Conservation (phyloP, 2,888 invertebrate species). For the Eucera pruinosa region DNA sequence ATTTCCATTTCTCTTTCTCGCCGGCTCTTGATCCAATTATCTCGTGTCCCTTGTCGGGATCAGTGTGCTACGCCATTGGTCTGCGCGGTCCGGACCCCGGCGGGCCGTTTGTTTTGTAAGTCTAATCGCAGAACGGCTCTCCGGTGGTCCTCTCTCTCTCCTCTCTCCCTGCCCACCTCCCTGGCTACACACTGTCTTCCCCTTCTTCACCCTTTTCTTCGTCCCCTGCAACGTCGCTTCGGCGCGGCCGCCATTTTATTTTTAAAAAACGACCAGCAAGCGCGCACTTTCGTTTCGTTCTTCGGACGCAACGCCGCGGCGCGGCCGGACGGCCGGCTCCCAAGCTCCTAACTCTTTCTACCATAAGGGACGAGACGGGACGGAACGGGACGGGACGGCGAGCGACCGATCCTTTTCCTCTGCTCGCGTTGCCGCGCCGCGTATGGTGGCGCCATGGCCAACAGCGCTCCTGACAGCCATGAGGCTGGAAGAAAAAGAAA, state of each 20-base stretch:
- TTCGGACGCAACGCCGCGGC: conserved; percentile 63
- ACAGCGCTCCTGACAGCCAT: conserved; percentile 76
- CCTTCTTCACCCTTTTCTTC: conserved; percentile 64
- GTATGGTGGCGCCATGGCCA: conserved; percentile 80
- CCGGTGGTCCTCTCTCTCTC: conserved; percentile 81
- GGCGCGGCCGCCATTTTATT: conserved; percentile 82
- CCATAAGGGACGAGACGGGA: no score
- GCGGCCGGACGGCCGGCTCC: no score
- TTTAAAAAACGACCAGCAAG: conserved; percentile 78
- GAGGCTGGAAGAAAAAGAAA: conserved; percentile 64
- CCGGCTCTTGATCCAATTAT: conserved; percentile 82
- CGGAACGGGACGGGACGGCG: no score
- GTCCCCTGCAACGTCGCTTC: conserved; percentile 63
- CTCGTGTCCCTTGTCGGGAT: conserved; percentile 83
- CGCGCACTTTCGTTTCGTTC: conserved; percentile 75
- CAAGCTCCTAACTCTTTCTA: conserved; percentile 21
- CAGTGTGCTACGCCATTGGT: conserved; percentile 83
- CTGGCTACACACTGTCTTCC: conserved; percentile 13
- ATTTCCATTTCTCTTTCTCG: conserved; percentile 51
- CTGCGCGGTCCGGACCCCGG: conserved; percentile 76
- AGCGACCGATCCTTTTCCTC: conserved; percentile 26
- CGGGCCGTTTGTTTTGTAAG: conserved; percentile 84
- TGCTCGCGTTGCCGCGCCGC: conserved; percentile 63
- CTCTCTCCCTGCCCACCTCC: conserved; percentile 23
- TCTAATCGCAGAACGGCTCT: conserved; percentile 84